Percentiles rank a stretch among this genome's conserved stretches.
Evolutionary conservation across 2,888 invertebrate genomes (phyloP).

Genomic region (Lasius platythorax): DNA sequence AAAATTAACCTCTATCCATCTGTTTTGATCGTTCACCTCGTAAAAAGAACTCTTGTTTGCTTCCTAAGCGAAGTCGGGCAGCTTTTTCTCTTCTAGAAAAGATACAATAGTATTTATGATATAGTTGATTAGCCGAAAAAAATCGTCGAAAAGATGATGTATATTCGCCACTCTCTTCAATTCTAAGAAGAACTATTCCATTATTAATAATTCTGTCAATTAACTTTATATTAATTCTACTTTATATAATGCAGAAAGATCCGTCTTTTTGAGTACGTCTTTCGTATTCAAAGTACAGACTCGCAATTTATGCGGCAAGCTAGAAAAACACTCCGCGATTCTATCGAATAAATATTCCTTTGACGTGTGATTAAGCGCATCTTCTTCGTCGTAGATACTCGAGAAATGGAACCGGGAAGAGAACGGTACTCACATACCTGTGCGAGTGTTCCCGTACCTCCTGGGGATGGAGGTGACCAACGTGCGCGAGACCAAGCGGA

Average conservation of each 20-base stretch:
- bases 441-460: slow-evolving; percentile 97
- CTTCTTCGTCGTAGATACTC: slow-evolving; percentile 88
- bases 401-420: slow-evolving; percentile 92
- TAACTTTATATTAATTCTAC: background rate
- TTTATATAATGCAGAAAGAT: background rate
- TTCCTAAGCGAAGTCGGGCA: background rate
- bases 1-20: background rate
- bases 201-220: background rate
- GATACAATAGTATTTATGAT: background rate
- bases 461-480: slow-evolving; percentile 98
- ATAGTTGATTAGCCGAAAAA: background rate
- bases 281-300: background rate
- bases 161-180: background rate
- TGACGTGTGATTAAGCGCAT: background rate
- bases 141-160: background rate
- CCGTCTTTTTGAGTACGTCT: background rate
- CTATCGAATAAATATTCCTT: background rate
- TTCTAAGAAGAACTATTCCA: background rate
- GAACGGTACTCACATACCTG: slow-evolving; percentile 91
- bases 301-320: background rate
- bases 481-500: slow-evolving; percentile 95
- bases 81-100: background rate
- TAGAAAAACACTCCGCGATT: background rate
- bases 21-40: background rate
- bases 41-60: background rate